These are phyloP conservation scores for Phymorhynchus buccinoides DNA, from an alignment of 1,140 invertebrate species.

Conservation along the genomic window DNA sequence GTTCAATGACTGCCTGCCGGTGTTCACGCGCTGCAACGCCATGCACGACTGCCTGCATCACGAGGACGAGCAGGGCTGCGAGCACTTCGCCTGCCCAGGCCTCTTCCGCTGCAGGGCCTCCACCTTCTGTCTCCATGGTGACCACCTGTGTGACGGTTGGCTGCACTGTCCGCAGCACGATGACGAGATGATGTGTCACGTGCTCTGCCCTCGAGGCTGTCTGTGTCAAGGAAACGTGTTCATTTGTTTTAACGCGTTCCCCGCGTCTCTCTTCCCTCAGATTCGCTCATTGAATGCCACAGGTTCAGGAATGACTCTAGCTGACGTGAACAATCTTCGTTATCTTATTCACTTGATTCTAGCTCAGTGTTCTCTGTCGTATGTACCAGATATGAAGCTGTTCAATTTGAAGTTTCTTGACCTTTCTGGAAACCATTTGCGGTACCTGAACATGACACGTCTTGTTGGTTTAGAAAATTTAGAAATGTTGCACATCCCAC, in stretches of 20 bases:
- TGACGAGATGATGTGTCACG: background rate
- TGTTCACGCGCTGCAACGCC: conserved; percentile 23
- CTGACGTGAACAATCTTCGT: background rate
- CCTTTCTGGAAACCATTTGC: background rate
- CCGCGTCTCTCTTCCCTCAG: background rate
- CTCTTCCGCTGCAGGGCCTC: background rate
- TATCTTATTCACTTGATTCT: background rate
- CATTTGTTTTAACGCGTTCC: background rate
- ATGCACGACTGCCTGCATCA: background rate
- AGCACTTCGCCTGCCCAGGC: background rate
- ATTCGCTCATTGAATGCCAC: background rate
- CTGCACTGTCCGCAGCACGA: background rate
- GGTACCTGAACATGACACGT: background rate
- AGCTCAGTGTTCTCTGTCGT: background rate
- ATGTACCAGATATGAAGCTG: background rate
- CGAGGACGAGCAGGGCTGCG: background rate
- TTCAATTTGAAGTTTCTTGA: background rate
- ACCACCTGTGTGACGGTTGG: background rate
- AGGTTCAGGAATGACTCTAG: background rate
- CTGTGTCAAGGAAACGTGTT: background rate
- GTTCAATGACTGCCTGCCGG: background rate
- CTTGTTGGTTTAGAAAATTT: background rate
- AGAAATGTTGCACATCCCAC: background rate
- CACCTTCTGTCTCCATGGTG: background rate
- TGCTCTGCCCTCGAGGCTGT: background rate